Evolutionary conservation across 2,888 invertebrate species (phyloP), one percentile per base, ranked within the genome.

Genomic region (Leptopilina syphax): DNA sequence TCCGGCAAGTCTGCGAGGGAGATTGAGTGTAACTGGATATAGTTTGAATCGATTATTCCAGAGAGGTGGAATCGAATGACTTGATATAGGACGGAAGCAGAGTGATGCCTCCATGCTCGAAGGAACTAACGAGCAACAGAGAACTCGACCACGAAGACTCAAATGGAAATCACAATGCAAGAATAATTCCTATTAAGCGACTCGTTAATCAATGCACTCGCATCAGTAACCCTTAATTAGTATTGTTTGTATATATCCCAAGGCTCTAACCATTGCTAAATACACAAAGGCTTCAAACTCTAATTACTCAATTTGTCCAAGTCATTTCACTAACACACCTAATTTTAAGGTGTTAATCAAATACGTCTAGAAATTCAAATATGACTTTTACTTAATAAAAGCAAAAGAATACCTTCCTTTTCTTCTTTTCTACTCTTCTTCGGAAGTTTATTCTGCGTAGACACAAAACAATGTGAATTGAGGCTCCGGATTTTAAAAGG

Each of bases 131-230:
- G 80, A 83, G 80, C 73, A 50, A 10, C 63, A 70, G 63, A 68
- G 63, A 63, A 78, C 63, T 65, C 78, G 10, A 44, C 73, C 65
- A 18, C 77, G 63, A 50, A 80, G 78, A 78, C 76, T 79, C 50
- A 65, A 79, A 68, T 84, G 80, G 79, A 83, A 85, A 83, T 82
- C 81, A 79, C 79, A 81, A 76, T 77, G 77, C 77, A 78, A 77
- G 79, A 78, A 81, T 85, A 85, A 84, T 85, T 85, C 85, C 83
- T 81, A 85, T 85, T 85, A 84, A 79, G 80, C 77, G 63, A 47
- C 80, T 68, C 13, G 66, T 77, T 54, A 78, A 81, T 70, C 82
- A 79, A 79, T 78, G 78, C 70, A 77, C 76, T 76, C 65, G 83
- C 82, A 76, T 81, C 76, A 79, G 78, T 77, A 65, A 82, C 81